phyloP scores from a whole-genome alignment of 2,797 vertebrate species.

The Acridotheres tristis region DNA sequence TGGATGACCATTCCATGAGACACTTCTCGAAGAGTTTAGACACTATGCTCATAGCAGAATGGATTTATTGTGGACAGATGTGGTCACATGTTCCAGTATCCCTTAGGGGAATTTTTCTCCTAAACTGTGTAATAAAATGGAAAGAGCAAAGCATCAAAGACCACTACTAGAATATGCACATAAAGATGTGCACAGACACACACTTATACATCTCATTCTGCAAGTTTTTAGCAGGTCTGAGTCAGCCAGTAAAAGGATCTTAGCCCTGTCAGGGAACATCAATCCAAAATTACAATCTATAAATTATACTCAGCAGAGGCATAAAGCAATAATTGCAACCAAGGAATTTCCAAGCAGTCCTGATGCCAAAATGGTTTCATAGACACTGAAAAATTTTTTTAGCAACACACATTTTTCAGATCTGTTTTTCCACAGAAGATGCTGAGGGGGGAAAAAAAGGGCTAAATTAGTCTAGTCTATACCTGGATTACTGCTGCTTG shows the following conservation, averaged over 20 bases:
- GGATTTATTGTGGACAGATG: not conserved
- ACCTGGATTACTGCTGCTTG: not conserved
- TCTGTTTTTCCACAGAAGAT: not conserved
- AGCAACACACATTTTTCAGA: not conserved
- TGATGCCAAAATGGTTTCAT: not conserved
- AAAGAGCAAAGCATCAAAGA: not conserved
- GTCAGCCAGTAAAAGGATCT: not conserved
- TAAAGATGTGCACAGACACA: not conserved
- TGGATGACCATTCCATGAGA: not conserved
- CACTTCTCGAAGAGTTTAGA: not conserved
- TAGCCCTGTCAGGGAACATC: not conserved
- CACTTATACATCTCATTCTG: not conserved
- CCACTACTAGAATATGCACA: not conserved
- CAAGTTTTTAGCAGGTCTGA: not conserved
- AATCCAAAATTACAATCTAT: not conserved
- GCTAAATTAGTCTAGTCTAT: not conserved
- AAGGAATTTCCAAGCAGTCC: not conserved
- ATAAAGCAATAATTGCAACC: not conserved
- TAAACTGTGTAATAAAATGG: not conserved
- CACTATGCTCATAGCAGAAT: not conserved
- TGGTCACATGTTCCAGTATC: not conserved
- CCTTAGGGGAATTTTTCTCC: not conserved
- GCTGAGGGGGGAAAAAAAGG: too few species aligned
- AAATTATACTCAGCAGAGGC: not conserved
- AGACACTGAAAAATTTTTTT: not conserved